A percentile compares a stretch with the other conserved stretches of the same genome.
These are phyloP conservation scores for Drosophila parabipectinata DNA, from an alignment of 1,140 invertebrate species.

Conservation along the genomic window DNA sequence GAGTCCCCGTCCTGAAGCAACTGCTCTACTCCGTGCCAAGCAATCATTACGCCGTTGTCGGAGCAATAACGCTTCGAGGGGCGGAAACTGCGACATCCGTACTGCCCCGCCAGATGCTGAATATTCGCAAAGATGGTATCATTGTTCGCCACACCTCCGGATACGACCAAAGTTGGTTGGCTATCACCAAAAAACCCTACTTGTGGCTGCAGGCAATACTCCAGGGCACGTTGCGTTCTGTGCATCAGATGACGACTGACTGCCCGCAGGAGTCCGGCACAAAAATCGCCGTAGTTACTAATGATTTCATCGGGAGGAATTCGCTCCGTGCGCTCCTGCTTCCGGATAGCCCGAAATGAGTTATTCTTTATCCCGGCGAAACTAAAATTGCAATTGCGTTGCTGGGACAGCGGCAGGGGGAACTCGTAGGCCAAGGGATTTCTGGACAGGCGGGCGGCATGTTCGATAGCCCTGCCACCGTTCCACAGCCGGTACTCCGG, in stretches of 20 bases:
- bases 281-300: conserved; percentile 92
- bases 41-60: conserved; percentile 99
- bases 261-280: conserved; percentile 92
- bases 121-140: conserved; percentile 90
- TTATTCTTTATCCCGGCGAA: conserved; percentile 90
- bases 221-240: conserved; percentile 92
- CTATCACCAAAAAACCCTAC: conserved; percentile 86
- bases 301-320: conserved; percentile 88
- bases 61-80: conserved; percentile 96
- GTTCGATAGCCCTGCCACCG: conserved; percentile 94
- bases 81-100: conserved; percentile 88
- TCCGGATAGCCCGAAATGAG: conserved; percentile 85
- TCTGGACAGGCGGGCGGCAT: conserved; percentile 88
- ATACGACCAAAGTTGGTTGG: conserved; percentile 89
- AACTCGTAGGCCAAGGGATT: conserved; percentile 88
- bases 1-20: conserved; percentile 80
- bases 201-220: conserved; percentile 87
- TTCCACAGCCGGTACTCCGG: conserved; percentile 88
- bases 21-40: conserved; percentile 98
- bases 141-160: conserved; percentile 98
- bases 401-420: conserved; percentile 86
- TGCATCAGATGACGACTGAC: conserved; percentile 92
- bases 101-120: conserved; percentile 87
- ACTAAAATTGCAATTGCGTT: conserved; percentile 93
- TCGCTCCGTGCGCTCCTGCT: conserved; percentile 86